phyloP scores from a whole-genome alignment of 1,140 invertebrate genomes.

The Heliconius hermathena region DNA sequence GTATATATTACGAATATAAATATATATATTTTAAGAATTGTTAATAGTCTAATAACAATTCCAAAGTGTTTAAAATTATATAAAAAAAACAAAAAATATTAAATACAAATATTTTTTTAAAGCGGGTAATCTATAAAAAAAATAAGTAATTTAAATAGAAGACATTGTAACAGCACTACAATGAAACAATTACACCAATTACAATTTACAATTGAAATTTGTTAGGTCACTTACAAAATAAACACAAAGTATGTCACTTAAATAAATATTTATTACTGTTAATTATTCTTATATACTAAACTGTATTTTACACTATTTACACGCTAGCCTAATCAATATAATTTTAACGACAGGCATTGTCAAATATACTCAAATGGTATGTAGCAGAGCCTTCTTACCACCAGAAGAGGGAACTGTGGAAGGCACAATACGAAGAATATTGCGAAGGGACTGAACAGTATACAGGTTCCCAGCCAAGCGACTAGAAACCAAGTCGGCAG shows the following conservation, averaged over 20 bases:
- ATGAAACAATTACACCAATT: neutral
- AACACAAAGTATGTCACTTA: conserved; percentile 21
- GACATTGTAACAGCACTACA: neutral
- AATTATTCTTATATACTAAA: conserved; percentile 22
- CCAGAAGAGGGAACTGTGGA: conserved; percentile 78
- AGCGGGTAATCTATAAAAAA: neutral
- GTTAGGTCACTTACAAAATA: conserved; percentile 16
- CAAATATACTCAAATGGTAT: conserved; percentile 82
- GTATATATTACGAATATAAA: neutral
- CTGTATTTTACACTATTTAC: conserved; percentile 42
- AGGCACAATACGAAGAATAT: conserved; percentile 80
- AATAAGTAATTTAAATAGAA: neutral
- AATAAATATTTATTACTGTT: conserved; percentile 33
- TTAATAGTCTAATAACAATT: neutral
- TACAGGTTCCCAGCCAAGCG: conserved; percentile 75
- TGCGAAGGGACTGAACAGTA: conserved; percentile 80
- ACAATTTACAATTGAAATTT: neutral
- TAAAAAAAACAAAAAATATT: neutral
- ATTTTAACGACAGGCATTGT: conserved; percentile 32
- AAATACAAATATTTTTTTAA: too few species aligned
- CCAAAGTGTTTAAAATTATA: neutral
- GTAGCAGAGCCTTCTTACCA: conserved; percentile 78
- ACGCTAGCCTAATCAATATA: conserved; percentile 23
- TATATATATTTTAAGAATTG: neutral
- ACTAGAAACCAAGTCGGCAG: conserved; percentile 76